Conservation (phyloP, 2,888 invertebrate species). For the Polyommatus iphigenia region DNA sequence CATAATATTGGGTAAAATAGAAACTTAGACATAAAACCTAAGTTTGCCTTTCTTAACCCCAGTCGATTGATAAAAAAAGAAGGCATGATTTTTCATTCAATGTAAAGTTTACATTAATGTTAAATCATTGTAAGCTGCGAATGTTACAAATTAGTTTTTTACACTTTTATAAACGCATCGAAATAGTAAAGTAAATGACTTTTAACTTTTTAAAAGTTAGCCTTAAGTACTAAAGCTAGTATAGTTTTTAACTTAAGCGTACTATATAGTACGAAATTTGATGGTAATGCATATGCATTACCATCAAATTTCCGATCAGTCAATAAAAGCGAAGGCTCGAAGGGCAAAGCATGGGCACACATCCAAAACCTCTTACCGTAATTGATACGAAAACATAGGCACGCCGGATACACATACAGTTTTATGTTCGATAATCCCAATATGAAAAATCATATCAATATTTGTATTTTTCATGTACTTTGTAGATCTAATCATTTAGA, state of each 20-base stretch:
- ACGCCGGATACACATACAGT: neutral
- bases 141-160: no score
- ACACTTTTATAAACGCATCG: neutral
- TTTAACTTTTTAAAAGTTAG: no score
- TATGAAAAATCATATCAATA: slow-evolving; percentile 8
- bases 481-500: neutral
- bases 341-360: slow-evolving; percentile 31
- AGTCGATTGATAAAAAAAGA: no score
- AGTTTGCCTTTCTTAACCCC: no score
- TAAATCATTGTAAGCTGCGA: no score
- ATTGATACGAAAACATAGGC: slow-evolving; percentile 31
- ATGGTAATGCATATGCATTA: no score
- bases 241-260: no score
- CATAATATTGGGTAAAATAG: neutral
- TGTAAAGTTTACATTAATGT: no score
- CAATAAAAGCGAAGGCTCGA: neutral
- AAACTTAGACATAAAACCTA: no score
- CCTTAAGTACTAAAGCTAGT: no score
- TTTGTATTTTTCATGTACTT: neutral
- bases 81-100: neutral
- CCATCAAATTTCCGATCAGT: neutral
- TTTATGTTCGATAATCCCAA: slow-evolving; percentile 1
- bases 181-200: neutral
- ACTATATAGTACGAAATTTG: no score
- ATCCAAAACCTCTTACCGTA: slow-evolving; percentile 36